Percentiles rank a stretch among this genome's conserved stretches.
Evolutionary conservation across 2,797 vertebrate genomes (phyloP).

Genomic region (Arrhamphus sclerolepis): DNA sequence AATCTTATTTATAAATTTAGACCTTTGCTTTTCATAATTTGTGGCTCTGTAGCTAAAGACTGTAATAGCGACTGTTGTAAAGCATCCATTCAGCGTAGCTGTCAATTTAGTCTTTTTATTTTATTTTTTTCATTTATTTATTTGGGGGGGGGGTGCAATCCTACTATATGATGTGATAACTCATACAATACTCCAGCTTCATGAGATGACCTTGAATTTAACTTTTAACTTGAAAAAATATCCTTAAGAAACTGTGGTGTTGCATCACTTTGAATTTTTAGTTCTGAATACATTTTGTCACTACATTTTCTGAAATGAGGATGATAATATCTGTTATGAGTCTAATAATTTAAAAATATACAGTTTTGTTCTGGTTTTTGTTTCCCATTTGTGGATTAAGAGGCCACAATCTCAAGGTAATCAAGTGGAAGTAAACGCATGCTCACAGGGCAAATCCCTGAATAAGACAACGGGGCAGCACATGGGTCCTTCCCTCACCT

Average conservation of each 20-base stretch:
- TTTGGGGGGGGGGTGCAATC: constrained; percentile 46
- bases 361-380: too few relatives aligned
- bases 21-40: neutral
- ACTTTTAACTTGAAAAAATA: constrained; percentile 29
- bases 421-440: constrained; percentile 69
- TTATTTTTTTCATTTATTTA: too few relatives aligned
- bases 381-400: neutral
- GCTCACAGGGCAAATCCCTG: constrained; percentile 41
- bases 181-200: constrained; percentile 21
- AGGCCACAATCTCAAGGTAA: constrained; percentile 21
- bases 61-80: constrained; percentile 5
- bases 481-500: constrained; percentile 58
- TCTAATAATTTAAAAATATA: too few relatives aligned
- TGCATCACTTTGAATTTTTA: too few relatives aligned
- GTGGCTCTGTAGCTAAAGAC: neutral
- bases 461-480: constrained; percentile 54
- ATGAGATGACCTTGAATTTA: constrained; percentile 20
- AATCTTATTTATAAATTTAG: neutral
- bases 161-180: constrained; percentile 30
- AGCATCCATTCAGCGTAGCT: too few relatives aligned
- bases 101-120: too few relatives aligned
- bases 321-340: neutral
- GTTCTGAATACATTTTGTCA: too few relatives aligned
- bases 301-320: neutral
- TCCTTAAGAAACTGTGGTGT: constrained; percentile 16